Evolutionary conservation across 1,140 invertebrate species (phyloP), one percentile per base, ranked within the genome.

Genomic region (Catajapyx aquilonaris): DNA sequence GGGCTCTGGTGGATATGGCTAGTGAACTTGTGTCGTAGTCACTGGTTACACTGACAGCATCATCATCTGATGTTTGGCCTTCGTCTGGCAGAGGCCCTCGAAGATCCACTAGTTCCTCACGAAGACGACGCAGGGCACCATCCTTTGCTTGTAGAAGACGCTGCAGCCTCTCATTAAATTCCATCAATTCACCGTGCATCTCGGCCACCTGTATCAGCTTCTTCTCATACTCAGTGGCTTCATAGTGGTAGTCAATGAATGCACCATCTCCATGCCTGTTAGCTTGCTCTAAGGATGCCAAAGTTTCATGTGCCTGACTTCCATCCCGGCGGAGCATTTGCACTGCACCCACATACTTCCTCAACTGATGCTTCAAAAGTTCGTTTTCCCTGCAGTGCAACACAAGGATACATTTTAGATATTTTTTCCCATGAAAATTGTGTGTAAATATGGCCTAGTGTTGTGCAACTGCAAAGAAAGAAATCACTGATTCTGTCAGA

Each of bases 161-260:
- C 42, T 73, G 69, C 16, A 75, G 50, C 46, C 68, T 53, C 18
- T 73, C 74, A 63, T 91, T 93, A 48, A 91, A 86, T 57, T 93
- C 86, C 77, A 93, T 87, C 15, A 93, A 55, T 55, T 93, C 87
- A 1, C 83, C 85, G 54, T 91, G 86, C 87, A 93, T 93, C 61
- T 93, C 84, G 10, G 87, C 86, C 1, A 93, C 84, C 73, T 90
- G 83, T 42, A 91, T 76, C 13, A 93, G 62, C 63, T 93, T 91
- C 44, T 69, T 69, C 55, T 91, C 81, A 59, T 86, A 91, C 36
- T 84, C 69, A 41, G 69, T 69, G 3, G 81, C 73, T 59, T 90
- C 83, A 38, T 67, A 61, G 46, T 72, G 73, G 43, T 66, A 65
- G 45, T 65, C 64, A 23, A 60, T 52, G 23, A 48, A 54, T 2